A percentile compares a stretch with the other conserved stretches of the same genome.
phyloP scores from a whole-genome alignment of 2,888 invertebrate species.

The Amorpha juglandis region DNA sequence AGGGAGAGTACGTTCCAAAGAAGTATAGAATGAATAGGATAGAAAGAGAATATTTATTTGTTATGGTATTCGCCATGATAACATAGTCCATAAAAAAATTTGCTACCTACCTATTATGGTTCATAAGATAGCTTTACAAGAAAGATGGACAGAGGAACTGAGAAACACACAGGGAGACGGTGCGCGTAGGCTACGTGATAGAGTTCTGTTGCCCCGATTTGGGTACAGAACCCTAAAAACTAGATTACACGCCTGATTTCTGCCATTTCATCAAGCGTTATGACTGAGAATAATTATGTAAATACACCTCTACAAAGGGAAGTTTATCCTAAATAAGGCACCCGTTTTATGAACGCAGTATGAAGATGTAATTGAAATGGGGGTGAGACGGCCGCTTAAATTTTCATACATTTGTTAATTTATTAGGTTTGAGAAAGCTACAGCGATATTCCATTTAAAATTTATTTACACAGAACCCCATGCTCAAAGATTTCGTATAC shows the following conservation, averaged over 20 bases:
- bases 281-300: conserved; percentile 59
- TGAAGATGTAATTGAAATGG: conserved; percentile 45
- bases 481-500: conserved; percentile 2
- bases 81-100: too few relatives aligned
- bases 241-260: conserved; percentile 37
- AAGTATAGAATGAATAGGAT: too few relatives aligned
- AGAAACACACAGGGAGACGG: too few relatives aligned
- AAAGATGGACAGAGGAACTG: too few relatives aligned
- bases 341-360: conserved; percentile 41
- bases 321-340: conserved; percentile 43
- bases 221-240: conserved; percentile 24
- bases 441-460: conserved; percentile 8
- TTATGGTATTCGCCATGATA: too few relatives aligned
- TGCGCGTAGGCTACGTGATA: too few relatives aligned
- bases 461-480: conserved; percentile 13
- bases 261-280: conserved; percentile 48
- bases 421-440: conserved; percentile 26
- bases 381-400: conserved; percentile 39
- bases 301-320: conserved; percentile 38
- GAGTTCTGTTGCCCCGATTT: not conserved
- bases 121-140: too few relatives aligned
- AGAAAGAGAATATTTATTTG: too few relatives aligned
- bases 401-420: conserved; percentile 42
- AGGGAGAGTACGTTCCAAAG: too few relatives aligned
- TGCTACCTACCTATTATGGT: too few relatives aligned